A percentile compares a stretch with the other conserved stretches of the same genome.
These are phyloP conservation scores for Corvus cornix DNA, from an alignment of 2,113 vertebrate genomes.

Conservation along the genomic window DNA sequence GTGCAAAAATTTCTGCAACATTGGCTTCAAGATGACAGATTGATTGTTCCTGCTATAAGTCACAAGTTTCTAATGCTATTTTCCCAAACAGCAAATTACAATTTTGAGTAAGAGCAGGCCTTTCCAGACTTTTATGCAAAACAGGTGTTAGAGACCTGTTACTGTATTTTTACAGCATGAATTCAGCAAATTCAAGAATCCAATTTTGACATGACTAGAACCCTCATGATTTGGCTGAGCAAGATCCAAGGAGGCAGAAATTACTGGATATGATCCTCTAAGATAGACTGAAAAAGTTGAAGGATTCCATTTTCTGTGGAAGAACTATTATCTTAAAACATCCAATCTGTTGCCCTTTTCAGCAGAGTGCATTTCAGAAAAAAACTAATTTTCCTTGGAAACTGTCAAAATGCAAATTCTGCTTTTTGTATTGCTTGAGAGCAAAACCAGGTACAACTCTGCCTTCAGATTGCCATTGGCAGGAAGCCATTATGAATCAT, in stretches of 20 bases:
- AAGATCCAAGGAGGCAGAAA: neutral
- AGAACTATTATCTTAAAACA: neutral
- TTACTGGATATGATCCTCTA: conserved; percentile 3
- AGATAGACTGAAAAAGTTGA: neutral
- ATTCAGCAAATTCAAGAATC: conserved; percentile 13
- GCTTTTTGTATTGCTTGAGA: neutral
- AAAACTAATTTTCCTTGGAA: neutral
- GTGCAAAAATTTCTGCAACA: neutral
- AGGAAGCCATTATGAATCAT: neutral
- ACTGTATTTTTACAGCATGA: conserved; percentile 1
- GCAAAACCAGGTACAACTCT: conserved; percentile 25
- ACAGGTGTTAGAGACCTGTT: conserved; percentile 42
- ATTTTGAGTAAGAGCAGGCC: neutral
- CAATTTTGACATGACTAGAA: neutral
- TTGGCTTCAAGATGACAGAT: neutral
- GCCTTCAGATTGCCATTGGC: conserved; percentile 4
- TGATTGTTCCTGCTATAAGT: neutral
- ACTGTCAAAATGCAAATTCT: neutral
- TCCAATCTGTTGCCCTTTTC: neutral
- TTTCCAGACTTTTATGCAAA: conserved; percentile 47
- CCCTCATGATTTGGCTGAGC: neutral
- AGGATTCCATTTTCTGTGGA: neutral
- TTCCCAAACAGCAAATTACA: neutral
- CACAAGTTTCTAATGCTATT: neutral
- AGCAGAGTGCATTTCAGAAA: neutral